A percentile compares a stretch with the other conserved stretches of the same genome.
Conservation (phyloP, 1,140 invertebrate species). For the Anoplophora glabripennis region DNA sequence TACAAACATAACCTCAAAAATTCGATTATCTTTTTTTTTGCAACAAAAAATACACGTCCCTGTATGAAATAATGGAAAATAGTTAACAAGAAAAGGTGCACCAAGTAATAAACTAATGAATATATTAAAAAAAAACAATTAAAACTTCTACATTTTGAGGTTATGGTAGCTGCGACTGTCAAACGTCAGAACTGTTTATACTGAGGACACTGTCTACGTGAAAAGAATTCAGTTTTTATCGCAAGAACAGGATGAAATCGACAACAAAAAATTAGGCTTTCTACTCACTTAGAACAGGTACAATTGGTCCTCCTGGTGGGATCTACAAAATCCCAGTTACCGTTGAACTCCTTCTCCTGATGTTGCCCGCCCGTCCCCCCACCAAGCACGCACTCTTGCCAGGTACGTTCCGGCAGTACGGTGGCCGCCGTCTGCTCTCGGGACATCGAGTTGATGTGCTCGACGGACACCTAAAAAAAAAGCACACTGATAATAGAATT, state of each 20-base stretch:
- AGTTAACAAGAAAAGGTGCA: no score
- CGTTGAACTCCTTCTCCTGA: conserved; percentile 43
- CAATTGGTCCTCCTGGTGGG: conserved; percentile 76
- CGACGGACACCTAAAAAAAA: conserved; percentile 49
- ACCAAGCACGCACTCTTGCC: conserved; percentile 70
- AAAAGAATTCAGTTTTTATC: background rate
- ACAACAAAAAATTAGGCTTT: background rate
- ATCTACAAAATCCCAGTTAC: conserved; percentile 85
- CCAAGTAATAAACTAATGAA: no score
- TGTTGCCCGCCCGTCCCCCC: conserved; percentile 40
- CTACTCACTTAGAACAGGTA: conserved; percentile 71
- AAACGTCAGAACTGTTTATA: no score
- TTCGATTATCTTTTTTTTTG: no score
- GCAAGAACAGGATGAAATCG: background rate
- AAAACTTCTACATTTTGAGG: no score
- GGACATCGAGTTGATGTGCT: conserved; percentile 54
- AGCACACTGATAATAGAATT: no score
- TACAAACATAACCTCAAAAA: no score
- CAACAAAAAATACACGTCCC: no score
- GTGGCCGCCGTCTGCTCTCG: conserved; percentile 56
- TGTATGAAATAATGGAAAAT: no score
- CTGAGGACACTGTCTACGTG: no score
- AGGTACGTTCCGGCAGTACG: conserved; percentile 69
- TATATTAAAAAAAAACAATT: no score
- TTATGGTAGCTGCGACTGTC: no score